phyloP scores from a whole-genome alignment of 2,888 invertebrate species.

The Ctenicera cuprea region DNA sequence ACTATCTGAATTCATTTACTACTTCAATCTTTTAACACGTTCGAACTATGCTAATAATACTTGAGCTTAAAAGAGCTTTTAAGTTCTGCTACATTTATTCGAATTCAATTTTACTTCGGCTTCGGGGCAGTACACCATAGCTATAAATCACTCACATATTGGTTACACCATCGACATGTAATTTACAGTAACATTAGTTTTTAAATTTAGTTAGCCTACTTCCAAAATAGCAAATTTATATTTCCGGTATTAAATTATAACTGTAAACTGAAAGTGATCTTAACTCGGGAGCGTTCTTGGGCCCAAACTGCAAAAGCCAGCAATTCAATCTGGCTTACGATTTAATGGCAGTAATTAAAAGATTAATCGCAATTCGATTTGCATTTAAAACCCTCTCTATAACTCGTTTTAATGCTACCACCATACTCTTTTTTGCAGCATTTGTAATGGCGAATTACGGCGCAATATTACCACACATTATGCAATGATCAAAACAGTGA shows the following conservation, averaged over 20 bases:
- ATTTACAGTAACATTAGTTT: constrained; percentile 27
- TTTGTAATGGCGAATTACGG: not conserved
- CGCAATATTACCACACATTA: not conserved
- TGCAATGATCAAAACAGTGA: constrained; percentile 4
- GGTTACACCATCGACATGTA: constrained; percentile 5
- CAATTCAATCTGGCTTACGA: constrained; percentile 35
- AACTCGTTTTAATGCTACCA: not conserved
- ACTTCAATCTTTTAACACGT: not conserved
- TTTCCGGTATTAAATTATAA: constrained; percentile 16
- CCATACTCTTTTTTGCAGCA: not conserved
- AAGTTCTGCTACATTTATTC: not conserved
- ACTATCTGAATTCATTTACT: too few relatives aligned
- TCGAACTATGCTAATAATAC: not conserved
- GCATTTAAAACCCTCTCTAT: constrained; percentile 9
- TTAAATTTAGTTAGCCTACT: constrained; percentile 30
- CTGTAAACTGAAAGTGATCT: not conserved
- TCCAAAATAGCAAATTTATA: constrained; percentile 15
- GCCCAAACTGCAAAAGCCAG: constrained; percentile 9
- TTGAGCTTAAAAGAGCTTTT: not conserved
- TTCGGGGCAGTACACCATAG: not conserved
- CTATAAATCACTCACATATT: constrained; percentile 19
- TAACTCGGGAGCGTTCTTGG: not conserved
- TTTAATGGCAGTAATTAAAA: constrained; percentile 35
- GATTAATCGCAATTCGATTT: constrained; percentile 38
- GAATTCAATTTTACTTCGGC: too few relatives aligned